Evolutionary conservation across 2,888 invertebrate species (phyloP).

Genomic region (Sipha maydis): DNA sequence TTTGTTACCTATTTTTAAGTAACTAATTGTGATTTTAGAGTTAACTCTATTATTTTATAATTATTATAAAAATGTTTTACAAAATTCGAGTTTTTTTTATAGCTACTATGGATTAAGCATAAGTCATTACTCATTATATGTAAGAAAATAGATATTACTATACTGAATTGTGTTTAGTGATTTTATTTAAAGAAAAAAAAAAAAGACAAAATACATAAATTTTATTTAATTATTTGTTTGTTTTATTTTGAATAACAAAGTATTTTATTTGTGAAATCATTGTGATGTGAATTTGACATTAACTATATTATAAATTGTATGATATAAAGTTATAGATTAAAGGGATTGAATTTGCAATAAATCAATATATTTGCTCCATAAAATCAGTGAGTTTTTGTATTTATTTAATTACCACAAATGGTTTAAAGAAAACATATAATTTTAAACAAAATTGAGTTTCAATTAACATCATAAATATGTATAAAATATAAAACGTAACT

Average conservation of each 20-base stretch:
- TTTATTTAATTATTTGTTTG: neutral
- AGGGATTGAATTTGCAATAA: neutral
- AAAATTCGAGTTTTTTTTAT: neutral
- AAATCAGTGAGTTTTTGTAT: slow-evolving; percentile 10
- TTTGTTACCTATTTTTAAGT: slow-evolving; percentile 60
- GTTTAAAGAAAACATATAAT: neutral
- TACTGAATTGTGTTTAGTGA: slow-evolving; percentile 2
- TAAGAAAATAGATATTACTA: slow-evolving; percentile 30
- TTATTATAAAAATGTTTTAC: slow-evolving; percentile 11
- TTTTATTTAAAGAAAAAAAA: slow-evolving; percentile 35
- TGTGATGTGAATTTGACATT: neutral
- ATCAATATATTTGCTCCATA: slow-evolving; percentile 6
- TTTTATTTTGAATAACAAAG: neutral
- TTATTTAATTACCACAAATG: slow-evolving; percentile 20
- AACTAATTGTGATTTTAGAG: slow-evolving; percentile 59
- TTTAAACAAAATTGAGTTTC: slow-evolving; percentile 4
- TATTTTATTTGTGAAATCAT: neutral
- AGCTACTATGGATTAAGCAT: slow-evolving; percentile 16
- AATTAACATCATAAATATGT: slow-evolving; percentile 15
- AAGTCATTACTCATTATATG: slow-evolving; percentile 12
- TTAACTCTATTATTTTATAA: slow-evolving; percentile 52
- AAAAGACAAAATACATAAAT: slow-evolving; percentile 20
- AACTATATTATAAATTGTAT: neutral
- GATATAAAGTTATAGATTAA: neutral
- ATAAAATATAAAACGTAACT: slow-evolving; percentile 50